Base-by-base conservation (phyloP, 2,797 vertebrate species). In the Spinibarbus caldwelli region DNA sequence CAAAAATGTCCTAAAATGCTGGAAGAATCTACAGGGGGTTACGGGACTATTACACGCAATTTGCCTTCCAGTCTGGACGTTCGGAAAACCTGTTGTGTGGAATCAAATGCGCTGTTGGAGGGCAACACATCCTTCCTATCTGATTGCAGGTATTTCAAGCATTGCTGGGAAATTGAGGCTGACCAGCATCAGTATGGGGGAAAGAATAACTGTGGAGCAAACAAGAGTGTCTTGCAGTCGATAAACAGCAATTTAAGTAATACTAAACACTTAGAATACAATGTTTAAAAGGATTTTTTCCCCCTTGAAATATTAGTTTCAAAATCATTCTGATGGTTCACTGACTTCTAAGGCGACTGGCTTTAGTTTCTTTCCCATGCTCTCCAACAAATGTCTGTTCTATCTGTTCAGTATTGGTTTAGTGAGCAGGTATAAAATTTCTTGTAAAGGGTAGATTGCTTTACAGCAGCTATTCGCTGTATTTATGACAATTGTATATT, bases 41-140 rank as follows among this genome's bases (percentile, higher is more conserved):
- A 90, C 89, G 85, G 83, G 72, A 87, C 76, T 83, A 93, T 93
- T 93, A 85, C 84, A 89, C 73, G 84, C 90, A 76, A 92, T 94
- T 93, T 92, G 91, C 93, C 86, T 34, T 78, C 52, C 82, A 76
- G 85, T 85, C 52, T 68, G 73, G 72, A 89, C 77, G 79, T 62
- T 62, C 14, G 2, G 34, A 45, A 77, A 71, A 70, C 79, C 6
- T 88, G 75, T 70, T 45, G 54, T 79, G 83, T 29, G 71, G 80
- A 86, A 84, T 84, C 77, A 79, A 52, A 71, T 1, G 17, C 87
- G 4, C 77, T 41, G 85, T 76, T 43, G 77, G 78, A 85, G 84
- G 41, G 23, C 47, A 52, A 41, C 17, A 12, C 72, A 77, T 72
- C 75, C 43, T 70, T 80, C 31, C 81, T 57, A 54, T 34, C 52